A percentile compares a stretch with the other conserved stretches of the same genome.
These are phyloP conservation scores for Dorcus parallelipipedus DNA, from an alignment of 2,888 invertebrate species.

Conservation along the genomic window DNA sequence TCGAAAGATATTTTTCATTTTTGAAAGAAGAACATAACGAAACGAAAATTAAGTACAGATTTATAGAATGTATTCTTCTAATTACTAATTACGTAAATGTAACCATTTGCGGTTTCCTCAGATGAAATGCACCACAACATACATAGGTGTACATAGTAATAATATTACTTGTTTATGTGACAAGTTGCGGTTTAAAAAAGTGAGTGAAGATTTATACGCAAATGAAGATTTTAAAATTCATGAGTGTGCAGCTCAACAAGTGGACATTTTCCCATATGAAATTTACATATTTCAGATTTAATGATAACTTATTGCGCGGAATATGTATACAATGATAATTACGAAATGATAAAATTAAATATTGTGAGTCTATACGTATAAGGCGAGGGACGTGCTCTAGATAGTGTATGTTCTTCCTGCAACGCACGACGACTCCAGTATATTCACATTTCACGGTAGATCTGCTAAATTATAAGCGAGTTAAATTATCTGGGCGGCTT, in stretches of 20 bases:
- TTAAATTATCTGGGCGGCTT: constrained; percentile 1
- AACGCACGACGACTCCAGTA: not conserved
- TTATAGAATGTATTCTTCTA: too few relatives aligned
- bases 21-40: too few relatives aligned
- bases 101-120: too few relatives aligned
- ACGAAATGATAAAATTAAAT: constrained; percentile 2
- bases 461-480: not conserved
- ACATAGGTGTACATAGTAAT: too few relatives aligned
- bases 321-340: not conserved
- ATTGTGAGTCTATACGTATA: not conserved
- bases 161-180: too few relatives aligned
- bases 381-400: not conserved
- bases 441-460: not conserved
- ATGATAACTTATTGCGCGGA: not conserved
- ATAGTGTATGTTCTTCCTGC: not conserved
- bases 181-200: too few relatives aligned
- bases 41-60: too few relatives aligned
- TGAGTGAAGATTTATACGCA: too few relatives aligned
- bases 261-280: not conserved
- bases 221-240: not conserved
- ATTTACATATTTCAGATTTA: not conserved
- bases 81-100: too few relatives aligned
- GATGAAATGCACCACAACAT: too few relatives aligned
- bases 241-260: not conserved
- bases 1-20: too few relatives aligned